Percentiles rank a stretch among this genome's conserved stretches.
These are phyloP conservation scores for Cacoxenus indagator DNA, from an alignment of 2,888 invertebrate genomes.

Conservation along the genomic window DNA sequence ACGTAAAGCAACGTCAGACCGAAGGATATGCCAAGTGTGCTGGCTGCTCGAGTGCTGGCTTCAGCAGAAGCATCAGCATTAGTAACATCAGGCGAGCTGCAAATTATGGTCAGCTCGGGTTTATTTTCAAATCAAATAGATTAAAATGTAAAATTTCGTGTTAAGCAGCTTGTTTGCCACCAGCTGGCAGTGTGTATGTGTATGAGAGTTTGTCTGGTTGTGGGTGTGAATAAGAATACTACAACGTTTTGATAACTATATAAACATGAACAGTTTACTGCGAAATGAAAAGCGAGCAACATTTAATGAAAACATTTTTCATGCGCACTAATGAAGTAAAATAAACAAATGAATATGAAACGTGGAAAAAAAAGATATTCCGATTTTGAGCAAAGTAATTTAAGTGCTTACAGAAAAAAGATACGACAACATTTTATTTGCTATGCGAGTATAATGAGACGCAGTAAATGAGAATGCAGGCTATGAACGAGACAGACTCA, in stretches of 20 bases:
- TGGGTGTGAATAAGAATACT: neutral
- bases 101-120: conserved; percentile 25
- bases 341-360: neutral
- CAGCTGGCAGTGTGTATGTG: neutral
- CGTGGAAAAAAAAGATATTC: neutral
- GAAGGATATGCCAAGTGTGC: no score
- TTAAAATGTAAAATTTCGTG: conserved; percentile 27
- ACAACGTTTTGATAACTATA: neutral
- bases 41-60: no score
- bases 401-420: neutral
- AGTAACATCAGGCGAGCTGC: neutral
- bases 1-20: no score
- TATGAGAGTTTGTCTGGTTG: neutral
- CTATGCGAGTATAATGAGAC: no score
- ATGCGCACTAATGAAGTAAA: neutral
- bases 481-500: no score
- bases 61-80: neutral
- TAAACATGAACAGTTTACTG: neutral
- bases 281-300: neutral
- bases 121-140: conserved; percentile 29
- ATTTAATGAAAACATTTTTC: conserved; percentile 9
- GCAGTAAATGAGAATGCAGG: no score
- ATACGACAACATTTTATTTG: no score
- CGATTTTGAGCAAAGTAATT: neutral
- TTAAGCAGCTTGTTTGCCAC: neutral